Conservation (phyloP, 2,113 vertebrate genomes). For the Rhea americana region DNA sequence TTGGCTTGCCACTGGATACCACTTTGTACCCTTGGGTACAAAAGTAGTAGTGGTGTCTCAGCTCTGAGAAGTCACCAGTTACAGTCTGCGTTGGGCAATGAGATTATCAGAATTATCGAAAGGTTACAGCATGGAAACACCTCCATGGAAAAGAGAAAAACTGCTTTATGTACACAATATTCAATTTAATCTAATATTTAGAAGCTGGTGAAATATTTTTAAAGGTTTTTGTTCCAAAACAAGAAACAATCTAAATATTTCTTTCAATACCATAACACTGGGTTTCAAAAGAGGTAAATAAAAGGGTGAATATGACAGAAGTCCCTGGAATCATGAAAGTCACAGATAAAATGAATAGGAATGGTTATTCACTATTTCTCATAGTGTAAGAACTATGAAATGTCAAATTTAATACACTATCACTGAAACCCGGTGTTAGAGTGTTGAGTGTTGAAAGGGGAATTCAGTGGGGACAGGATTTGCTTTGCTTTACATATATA, state of each 20-base stretch:
- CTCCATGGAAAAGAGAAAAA: not conserved
- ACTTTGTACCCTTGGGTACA: not conserved
- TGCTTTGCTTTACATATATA: not conserved
- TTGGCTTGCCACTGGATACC: not conserved
- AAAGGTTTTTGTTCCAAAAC: not conserved
- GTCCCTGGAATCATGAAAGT: not conserved
- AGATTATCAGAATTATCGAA: not conserved
- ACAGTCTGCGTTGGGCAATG: rapidly evolving
- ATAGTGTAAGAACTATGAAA: not conserved
- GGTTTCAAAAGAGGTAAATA: not conserved
- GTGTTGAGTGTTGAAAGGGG: not conserved
- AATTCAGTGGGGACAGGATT: not conserved
- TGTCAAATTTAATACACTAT: not conserved
- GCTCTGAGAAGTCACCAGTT: not conserved
- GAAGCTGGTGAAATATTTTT: not conserved
- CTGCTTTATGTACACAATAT: not conserved
- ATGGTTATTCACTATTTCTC: not conserved
- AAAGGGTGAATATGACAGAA: not conserved
- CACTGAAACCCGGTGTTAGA: not conserved
- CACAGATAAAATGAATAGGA: not conserved
- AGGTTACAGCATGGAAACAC: not conserved
- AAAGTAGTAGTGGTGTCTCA: rapidly evolving
- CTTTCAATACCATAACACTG: no score
- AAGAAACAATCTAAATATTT: not conserved
- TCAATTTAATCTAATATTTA: not conserved